These are phyloP conservation scores for Pomacea canaliculata DNA, from an alignment of 2,888 invertebrate species.

Conservation along the genomic window DNA sequence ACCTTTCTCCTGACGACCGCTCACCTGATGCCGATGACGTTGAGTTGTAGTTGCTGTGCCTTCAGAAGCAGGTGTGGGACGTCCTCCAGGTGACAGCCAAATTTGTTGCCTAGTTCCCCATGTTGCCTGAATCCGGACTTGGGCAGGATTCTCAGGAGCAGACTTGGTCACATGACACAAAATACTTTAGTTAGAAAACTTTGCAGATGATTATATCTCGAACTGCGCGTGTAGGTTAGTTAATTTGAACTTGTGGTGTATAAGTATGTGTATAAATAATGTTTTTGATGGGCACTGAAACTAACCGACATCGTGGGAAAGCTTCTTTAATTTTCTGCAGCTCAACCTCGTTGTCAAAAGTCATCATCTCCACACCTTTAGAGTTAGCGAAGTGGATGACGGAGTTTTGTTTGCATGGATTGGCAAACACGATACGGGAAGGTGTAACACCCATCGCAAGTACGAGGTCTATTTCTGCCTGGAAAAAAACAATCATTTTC, in stretches of 20 bases:
- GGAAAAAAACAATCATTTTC: not conserved
- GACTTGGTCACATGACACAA: constrained; percentile 39
- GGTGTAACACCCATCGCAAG: constrained; percentile 81
- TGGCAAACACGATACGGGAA: constrained; percentile 91
- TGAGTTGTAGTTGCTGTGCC: constrained; percentile 82
- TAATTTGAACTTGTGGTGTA: no score
- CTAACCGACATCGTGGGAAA: constrained; percentile 86
- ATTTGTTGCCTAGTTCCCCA: constrained; percentile 85
- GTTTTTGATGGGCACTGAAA: constrained; percentile 7
- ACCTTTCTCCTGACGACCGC: constrained; percentile 52
- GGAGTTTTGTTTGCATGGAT: constrained; percentile 92
- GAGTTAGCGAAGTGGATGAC: constrained; percentile 87
- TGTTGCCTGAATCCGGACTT: constrained; percentile 75
- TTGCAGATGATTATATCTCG: not conserved
- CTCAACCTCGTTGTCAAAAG: constrained; percentile 94
- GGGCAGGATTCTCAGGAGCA: constrained; percentile 66
- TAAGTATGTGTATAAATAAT: no score
- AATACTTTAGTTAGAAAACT: not conserved
- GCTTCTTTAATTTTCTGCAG: constrained; percentile 87
- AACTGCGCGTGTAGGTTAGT: no score
- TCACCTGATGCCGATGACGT: constrained; percentile 75
- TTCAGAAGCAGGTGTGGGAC: constrained; percentile 74
- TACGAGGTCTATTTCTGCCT: constrained; percentile 87
- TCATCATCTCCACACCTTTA: constrained; percentile 84
- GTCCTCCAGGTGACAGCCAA: constrained; percentile 79